Evolutionary conservation across 2,113 vertebrate genomes (phyloP), one percentile per base, ranked within the genome.

Genomic region (Pedetes capensis): DNA sequence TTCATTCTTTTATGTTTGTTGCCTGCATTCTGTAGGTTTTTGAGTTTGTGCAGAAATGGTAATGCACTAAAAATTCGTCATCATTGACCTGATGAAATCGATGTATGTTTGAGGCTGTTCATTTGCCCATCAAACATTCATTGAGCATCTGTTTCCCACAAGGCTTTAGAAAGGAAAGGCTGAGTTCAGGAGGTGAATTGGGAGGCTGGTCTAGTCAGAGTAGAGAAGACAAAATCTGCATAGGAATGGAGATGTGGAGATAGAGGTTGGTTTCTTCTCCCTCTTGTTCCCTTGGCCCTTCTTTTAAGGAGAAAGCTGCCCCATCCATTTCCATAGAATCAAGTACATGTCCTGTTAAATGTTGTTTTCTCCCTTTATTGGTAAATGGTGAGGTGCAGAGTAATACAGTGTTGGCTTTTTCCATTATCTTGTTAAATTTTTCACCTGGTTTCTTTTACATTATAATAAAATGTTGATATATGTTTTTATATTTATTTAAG

Each of bases 51-150:
- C 55, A 85, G 75, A 90, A 39, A 37, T 63, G 68, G 63, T 32
- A 22, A 59, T 57, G 51, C 8, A 32, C 16, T 32, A 63, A 84
- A 88, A 63, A 37, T 69, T 37, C 10, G 0, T 92, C 81, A 37
- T 83, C 16, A 25, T 2, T 51, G 85, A 63, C 4, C 27, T 61
- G 87, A 79, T 85, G 76, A 87, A 84, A 88, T 94, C 90, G 91
- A 68, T 85, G 55, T 87, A 68, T 85, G 55, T 87, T 59, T n/a
- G 64, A 80, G 66, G 29, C 25, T 81, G 37, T 75, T 74, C 69
- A 90, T 89, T 95, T 92, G 76, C 49, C 92, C 92, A 57, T 92
- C 80, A 96, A 49, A 74, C 51, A 88, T 92, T 96, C 75, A 95
- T 37, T 88, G 84, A 92, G 32, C 66, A 59, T 71, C 91, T 95